These are phyloP conservation scores for Stictonetta naevosa DNA, from an alignment of 2,113 vertebrate species.

Conservation along the genomic window DNA sequence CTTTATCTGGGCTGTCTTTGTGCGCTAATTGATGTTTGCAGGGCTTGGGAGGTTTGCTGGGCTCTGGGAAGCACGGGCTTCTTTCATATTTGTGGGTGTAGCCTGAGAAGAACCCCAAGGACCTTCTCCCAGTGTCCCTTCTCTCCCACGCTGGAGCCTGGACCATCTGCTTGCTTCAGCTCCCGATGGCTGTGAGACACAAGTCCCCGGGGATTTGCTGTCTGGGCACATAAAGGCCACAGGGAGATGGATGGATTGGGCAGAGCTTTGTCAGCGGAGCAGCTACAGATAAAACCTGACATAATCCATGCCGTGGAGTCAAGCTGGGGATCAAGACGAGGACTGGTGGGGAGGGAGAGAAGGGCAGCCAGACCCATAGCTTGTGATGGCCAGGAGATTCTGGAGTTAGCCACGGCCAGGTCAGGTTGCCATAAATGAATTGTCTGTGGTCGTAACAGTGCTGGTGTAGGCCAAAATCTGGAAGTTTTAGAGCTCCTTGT, in stretches of 20 bases:
- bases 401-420: background rate
- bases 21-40: constrained; percentile 36
- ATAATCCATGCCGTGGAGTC: background rate
- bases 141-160: background rate
- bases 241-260: background rate
- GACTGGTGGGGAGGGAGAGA: background rate
- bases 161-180: fast-evolving
- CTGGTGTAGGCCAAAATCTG: background rate
- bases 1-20: background rate
- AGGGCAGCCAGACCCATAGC: background rate
- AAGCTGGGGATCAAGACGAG: background rate
- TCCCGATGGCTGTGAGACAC: background rate
- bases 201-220: background rate
- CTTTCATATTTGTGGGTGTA: constrained; percentile 27
- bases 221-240: background rate
- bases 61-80: background rate
- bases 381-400: background rate
- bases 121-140: constrained; percentile 21
- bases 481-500: background rate
- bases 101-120: constrained; percentile 31
- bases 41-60: background rate
- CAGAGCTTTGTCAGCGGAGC: background rate
- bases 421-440: background rate
- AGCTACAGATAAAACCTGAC: background rate
- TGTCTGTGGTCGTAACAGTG: background rate